phyloP scores from a whole-genome alignment of 2,888 invertebrate genomes.

The Andrena bucephala region DNA sequence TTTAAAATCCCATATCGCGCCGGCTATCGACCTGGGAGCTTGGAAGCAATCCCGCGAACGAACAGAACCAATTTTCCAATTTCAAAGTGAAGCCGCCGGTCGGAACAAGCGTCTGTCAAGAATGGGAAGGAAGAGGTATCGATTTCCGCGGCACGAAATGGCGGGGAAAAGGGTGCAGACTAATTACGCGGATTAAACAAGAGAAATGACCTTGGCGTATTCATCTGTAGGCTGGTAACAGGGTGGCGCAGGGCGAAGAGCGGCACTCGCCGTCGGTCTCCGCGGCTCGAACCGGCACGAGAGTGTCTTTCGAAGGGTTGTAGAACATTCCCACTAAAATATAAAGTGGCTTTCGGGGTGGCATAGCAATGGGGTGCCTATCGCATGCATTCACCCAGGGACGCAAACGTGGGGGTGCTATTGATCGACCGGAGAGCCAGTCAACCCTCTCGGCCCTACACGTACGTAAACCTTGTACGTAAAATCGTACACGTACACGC shows the following conservation, averaged over 20 bases:
- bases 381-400: slow-evolving; percentile 81
- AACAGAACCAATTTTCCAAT: not conserved
- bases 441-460: slow-evolving; percentile 82
- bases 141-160: slow-evolving; percentile 10
- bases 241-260: slow-evolving; percentile 18
- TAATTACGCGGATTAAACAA: slow-evolving; percentile 69
- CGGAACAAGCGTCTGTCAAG: not conserved
- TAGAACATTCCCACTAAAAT: slow-evolving; percentile 84
- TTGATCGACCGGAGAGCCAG: slow-evolving; percentile 83
- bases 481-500: slow-evolving; percentile 68
- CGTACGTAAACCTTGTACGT: slow-evolving; percentile 69
- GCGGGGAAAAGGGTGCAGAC: slow-evolving; percentile 40
- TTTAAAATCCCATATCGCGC: not conserved
- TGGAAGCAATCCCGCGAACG: slow-evolving; percentile 1
- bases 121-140: not conserved
- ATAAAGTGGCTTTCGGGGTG: slow-evolving; percentile 83
- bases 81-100: not conserved
- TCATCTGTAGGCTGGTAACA: slow-evolving; percentile 40
- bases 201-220: slow-evolving; percentile 63
- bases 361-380: slow-evolving; percentile 83
- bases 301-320: slow-evolving; percentile 81
- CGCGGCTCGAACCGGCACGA: slow-evolving; percentile 67
- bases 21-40: no score
- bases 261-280: slow-evolving; percentile 48
- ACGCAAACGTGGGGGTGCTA: slow-evolving; percentile 80